A percentile compares a stretch with the other conserved stretches of the same genome.
phyloP scores from a whole-genome alignment of 2,113 vertebrate species.

The Saimiri boliviensis region DNA sequence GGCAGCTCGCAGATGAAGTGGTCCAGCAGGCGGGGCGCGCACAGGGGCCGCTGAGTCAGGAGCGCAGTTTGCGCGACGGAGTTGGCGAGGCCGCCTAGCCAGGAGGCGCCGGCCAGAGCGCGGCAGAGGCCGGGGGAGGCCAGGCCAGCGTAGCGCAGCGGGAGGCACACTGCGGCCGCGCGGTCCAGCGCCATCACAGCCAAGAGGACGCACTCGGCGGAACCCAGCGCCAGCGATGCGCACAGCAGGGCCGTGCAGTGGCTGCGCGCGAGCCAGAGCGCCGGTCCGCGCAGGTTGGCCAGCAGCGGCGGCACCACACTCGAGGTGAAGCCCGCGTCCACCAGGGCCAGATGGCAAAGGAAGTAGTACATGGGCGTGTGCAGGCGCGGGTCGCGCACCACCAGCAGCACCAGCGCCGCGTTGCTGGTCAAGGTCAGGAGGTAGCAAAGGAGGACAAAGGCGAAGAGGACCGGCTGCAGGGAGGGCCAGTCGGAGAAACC shows the following conservation, averaged over 20 bases:
- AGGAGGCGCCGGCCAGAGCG: constrained; percentile 21
- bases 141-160: constrained; percentile 33
- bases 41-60: background rate
- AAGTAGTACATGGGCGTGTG: constrained; percentile 75
- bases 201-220: constrained; percentile 55
- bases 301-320: constrained; percentile 67
- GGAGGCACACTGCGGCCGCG: constrained; percentile 56
- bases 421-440: constrained; percentile 64
- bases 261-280: background rate
- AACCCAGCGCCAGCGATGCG: constrained; percentile 51
- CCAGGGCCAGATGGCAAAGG: constrained; percentile 68
- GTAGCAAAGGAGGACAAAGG: constrained; percentile 44
- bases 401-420: constrained; percentile 48
- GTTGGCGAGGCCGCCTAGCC: constrained; percentile 50
- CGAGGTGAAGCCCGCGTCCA: constrained; percentile 60
- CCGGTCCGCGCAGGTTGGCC: background rate
- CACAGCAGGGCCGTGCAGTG: constrained; percentile 63
- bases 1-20: constrained; percentile 72
- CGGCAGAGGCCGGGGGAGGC: constrained; percentile 34
- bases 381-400: constrained; percentile 3
- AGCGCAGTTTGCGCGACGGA: background rate
- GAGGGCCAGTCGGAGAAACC: constrained; percentile 65
- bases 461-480: constrained; percentile 63
- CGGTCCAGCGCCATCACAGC: constrained; percentile 68
- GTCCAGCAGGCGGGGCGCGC: constrained; percentile 16